phyloP scores from a whole-genome alignment of 2,113 vertebrate genomes.

The Dicrurus megarhynchus region DNA sequence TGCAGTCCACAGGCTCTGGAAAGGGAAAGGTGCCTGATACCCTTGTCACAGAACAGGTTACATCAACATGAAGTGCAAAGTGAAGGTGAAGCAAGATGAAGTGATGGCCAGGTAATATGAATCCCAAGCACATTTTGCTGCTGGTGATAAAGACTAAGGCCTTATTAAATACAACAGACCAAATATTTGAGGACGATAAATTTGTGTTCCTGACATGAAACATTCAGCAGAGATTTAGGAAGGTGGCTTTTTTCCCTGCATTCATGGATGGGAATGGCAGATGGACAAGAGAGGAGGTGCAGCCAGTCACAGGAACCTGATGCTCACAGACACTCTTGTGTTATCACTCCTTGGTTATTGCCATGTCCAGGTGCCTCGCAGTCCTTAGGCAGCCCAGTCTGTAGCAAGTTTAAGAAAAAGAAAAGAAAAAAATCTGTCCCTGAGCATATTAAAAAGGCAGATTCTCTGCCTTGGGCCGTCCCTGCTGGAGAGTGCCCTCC shows the following conservation, averaged over 20 bases:
- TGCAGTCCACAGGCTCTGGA: background rate
- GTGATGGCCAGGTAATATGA: background rate
- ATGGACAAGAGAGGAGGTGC: background rate
- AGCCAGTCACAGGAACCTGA: background rate
- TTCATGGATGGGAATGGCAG: background rate
- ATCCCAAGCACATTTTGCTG: background rate
- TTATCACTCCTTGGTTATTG: background rate
- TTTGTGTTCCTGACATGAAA: background rate
- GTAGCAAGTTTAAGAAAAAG: background rate
- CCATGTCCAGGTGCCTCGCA: background rate
- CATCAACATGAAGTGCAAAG: background rate
- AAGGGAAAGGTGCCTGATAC: background rate
- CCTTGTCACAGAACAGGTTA: background rate
- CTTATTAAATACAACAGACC: background rate
- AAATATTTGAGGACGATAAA: background rate
- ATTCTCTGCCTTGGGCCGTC: background rate
- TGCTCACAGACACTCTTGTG: background rate
- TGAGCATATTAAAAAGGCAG: background rate
- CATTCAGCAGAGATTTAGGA: background rate
- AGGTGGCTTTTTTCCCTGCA: accelerated
- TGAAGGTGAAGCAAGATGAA: background rate
- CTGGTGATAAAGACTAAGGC: background rate
- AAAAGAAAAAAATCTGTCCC: background rate
- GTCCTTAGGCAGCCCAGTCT: background rate
- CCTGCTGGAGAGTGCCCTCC: background rate